Conservation (phyloP, 2,797 vertebrate species). For the Neosilurus mollespiculum region DNA sequence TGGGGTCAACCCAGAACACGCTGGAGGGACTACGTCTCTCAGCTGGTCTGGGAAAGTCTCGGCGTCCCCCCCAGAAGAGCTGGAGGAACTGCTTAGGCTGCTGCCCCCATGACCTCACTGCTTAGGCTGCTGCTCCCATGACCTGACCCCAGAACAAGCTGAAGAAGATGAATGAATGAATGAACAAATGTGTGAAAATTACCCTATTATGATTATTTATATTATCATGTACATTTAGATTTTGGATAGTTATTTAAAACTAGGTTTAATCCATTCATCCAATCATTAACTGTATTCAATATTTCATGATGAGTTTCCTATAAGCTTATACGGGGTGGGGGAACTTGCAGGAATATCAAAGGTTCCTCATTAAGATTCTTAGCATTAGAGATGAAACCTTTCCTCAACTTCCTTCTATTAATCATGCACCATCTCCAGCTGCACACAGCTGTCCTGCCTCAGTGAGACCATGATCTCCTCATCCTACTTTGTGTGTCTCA, state of each 20-base stretch:
- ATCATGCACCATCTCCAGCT: slow-evolving; percentile 65
- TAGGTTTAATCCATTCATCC: neutral
- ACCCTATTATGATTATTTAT: too few relatives aligned
- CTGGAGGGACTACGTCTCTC: too few relatives aligned
- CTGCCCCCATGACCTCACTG: too few relatives aligned
- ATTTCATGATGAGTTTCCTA: neutral
- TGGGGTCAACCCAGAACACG: too few relatives aligned
- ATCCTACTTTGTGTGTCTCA: slow-evolving; percentile 16
- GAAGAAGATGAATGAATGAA: too few relatives aligned
- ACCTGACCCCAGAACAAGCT: too few relatives aligned
- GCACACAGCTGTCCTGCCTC: slow-evolving; percentile 59
- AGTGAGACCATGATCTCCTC: neutral
- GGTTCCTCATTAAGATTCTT: slow-evolving; percentile 62
- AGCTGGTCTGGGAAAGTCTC: too few relatives aligned
- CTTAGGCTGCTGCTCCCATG: too few relatives aligned
- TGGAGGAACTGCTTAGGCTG: too few relatives aligned
- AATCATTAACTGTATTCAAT: neutral
- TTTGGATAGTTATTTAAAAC: neutral
- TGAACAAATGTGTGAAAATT: too few relatives aligned
- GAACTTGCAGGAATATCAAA: slow-evolving; percentile 57
- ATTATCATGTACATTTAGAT: too few relatives aligned
- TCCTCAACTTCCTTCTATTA: slow-evolving; percentile 65
- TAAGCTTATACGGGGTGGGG: slow-evolving; percentile 6
- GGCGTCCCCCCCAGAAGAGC: too few relatives aligned
- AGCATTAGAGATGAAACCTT: slow-evolving; percentile 62